Evolutionary conservation across 2,113 vertebrate genomes (phyloP).

Genomic region (Coptodon bakossiorum): DNA sequence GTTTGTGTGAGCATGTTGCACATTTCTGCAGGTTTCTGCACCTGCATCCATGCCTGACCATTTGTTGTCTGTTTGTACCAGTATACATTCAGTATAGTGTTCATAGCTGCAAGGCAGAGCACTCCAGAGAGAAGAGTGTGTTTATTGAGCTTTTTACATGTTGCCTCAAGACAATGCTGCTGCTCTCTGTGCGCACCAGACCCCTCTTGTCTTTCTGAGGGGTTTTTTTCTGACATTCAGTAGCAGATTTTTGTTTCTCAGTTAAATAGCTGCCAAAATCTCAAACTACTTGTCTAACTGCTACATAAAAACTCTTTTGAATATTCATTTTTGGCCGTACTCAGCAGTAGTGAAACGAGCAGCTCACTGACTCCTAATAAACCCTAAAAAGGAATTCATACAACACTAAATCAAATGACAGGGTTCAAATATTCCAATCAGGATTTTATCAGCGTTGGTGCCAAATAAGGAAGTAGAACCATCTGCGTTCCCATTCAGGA

Average conservation of each 20-base stretch:
- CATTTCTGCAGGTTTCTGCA: not conserved
- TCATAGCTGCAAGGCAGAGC: constrained; percentile 23
- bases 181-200: not conserved
- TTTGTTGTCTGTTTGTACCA: constrained; percentile 14
- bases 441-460: constrained; percentile 13
- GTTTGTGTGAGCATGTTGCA: not conserved
- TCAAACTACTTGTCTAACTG: not conserved
- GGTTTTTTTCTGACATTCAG: not conserved
- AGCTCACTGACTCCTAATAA: not conserved
- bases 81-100: not conserved
- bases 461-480: constrained; percentile 57
- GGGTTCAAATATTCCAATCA: constrained; percentile 8
- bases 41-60: not conserved
- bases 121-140: constrained; percentile 39
- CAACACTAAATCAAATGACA: not conserved
- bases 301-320: not conserved
- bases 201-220: not conserved
- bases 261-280: not conserved
- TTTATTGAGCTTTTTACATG: constrained; percentile 47
- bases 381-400: constrained; percentile 14
- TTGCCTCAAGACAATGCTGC: constrained; percentile 24
- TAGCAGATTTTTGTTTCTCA: not conserved
- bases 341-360: not conserved
- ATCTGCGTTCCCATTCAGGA: constrained; percentile 29
- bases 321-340: not conserved